Percentiles rank a stretch among this genome's conserved stretches.
These are phyloP conservation scores for Girardinus metallicus DNA, from an alignment of 2,797 vertebrate species.

Conservation along the genomic window DNA sequence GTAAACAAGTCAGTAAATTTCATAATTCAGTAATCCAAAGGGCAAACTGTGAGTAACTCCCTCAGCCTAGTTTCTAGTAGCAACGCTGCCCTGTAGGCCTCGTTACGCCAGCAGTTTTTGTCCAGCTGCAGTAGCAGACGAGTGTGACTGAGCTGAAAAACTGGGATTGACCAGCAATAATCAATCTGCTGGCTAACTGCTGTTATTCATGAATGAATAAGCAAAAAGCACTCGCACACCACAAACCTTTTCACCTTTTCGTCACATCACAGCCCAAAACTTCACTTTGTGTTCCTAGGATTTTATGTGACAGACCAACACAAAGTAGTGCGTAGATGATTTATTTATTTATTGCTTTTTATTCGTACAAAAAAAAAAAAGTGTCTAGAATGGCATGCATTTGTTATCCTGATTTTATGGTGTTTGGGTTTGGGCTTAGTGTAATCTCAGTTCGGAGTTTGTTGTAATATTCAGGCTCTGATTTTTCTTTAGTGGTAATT, in stretches of 20 bases:
- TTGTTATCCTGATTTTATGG: neutral
- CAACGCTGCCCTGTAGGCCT: conserved; percentile 51
- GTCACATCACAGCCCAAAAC: neutral
- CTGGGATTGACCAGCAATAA: conserved; percentile 31
- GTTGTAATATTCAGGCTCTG: neutral
- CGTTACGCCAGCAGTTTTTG: conserved; percentile 29
- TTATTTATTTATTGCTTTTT: neutral
- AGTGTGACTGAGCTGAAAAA: conserved; percentile 12
- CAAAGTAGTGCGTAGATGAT: neutral
- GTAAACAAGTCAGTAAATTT: conserved; percentile 45
- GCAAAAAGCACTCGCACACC: neutral
- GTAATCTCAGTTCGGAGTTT: neutral
- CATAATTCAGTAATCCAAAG: conserved; percentile 47
- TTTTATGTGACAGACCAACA: neutral
- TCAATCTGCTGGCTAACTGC: conserved; percentile 11
- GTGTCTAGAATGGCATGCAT: neutral
- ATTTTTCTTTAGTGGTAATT: neutral
- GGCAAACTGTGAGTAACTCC: conserved; percentile 57
- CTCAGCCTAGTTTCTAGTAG: conserved; percentile 62
- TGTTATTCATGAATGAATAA: conserved; percentile 8
- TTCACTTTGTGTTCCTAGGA: neutral
- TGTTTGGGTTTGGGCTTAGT: neutral
- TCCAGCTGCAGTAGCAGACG: conserved; percentile 30
- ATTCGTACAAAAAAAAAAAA: neutral
- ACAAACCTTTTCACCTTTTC: neutral